These are phyloP conservation scores for Podarcis lilfordi DNA, from an alignment of 2,797 vertebrate genomes.

Conservation along the genomic window DNA sequence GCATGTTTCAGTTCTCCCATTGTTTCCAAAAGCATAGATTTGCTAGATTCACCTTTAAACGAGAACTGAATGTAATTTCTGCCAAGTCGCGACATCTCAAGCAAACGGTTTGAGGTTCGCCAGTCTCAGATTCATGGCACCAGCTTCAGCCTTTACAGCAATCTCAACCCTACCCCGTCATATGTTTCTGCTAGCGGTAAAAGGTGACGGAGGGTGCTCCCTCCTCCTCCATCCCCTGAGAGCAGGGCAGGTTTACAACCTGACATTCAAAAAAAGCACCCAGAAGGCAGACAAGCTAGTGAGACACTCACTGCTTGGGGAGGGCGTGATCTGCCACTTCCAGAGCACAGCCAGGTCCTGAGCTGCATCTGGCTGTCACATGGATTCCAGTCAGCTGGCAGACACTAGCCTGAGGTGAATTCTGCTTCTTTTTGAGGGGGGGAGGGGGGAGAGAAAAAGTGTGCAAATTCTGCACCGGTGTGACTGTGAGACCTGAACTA, in stretches of 20 bases:
- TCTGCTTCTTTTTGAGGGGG: neutral
- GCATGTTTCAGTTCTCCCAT: too few species aligned
- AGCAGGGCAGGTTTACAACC: slow-evolving; percentile 55
- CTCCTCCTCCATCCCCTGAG: neutral
- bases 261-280: slow-evolving; percentile 11
- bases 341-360: slow-evolving; percentile 17
- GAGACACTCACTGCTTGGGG: slow-evolving; percentile 32
- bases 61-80: too few species aligned
- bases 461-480: fast-evolving
- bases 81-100: too few species aligned
- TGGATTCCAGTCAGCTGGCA: neutral
- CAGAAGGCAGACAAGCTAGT: neutral
- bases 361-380: slow-evolving; percentile 54
- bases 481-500: neutral
- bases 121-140: neutral
- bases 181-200: slow-evolving; percentile 50
- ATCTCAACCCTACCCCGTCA: neutral
- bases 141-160: neutral
- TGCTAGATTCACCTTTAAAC: too few species aligned
- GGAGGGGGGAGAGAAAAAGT: neutral
- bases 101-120: neutral
- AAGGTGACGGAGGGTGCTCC: slow-evolving; percentile 43
- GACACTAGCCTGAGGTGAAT: slow-evolving; percentile 1
- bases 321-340: slow-evolving; percentile 36
- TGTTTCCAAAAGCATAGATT: too few species aligned